These are phyloP conservation scores for Hippocampus barbouri DNA, from an alignment of 2,113 vertebrate genomes.

Conservation along the genomic window DNA sequence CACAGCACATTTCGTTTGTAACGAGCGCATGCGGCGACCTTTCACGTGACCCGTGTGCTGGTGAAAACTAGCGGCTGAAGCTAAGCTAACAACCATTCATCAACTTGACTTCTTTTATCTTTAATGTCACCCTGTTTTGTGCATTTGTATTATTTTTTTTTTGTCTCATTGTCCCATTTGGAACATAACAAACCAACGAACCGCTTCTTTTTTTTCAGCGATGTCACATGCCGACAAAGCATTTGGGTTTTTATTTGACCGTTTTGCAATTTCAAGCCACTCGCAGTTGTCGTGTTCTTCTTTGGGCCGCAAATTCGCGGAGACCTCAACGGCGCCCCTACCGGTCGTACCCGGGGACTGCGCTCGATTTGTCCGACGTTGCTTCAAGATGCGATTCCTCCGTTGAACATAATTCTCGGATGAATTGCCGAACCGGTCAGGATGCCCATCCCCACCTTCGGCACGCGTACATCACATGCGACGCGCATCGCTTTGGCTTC, in stretches of 20 bases:
- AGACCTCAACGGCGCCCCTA: neutral
- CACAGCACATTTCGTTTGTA: neutral
- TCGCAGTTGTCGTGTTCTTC: neutral
- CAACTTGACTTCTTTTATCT: neutral
- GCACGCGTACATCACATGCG: neutral
- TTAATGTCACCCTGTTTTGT: neutral
- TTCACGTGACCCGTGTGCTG: neutral
- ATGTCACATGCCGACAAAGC: too few relatives aligned
- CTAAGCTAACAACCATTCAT: neutral
- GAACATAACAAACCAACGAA: too few relatives aligned
- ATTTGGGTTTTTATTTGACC: too few relatives aligned
- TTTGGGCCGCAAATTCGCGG: neutral
- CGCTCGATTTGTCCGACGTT: neutral
- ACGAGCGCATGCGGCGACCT: neutral
- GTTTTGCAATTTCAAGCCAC: neutral
- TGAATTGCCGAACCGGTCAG: neutral
- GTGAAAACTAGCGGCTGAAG: neutral
- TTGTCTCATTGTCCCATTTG: too few relatives aligned
- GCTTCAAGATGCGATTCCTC: too few relatives aligned
- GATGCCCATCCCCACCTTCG: neutral
- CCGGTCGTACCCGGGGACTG: neutral
- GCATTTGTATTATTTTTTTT: neutral
- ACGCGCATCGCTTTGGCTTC: neutral
- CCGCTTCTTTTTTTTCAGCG: too few relatives aligned
- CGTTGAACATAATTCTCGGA: too few relatives aligned